Conservation (phyloP, 2,888 invertebrate species). For the Ochropacha duplaris region DNA sequence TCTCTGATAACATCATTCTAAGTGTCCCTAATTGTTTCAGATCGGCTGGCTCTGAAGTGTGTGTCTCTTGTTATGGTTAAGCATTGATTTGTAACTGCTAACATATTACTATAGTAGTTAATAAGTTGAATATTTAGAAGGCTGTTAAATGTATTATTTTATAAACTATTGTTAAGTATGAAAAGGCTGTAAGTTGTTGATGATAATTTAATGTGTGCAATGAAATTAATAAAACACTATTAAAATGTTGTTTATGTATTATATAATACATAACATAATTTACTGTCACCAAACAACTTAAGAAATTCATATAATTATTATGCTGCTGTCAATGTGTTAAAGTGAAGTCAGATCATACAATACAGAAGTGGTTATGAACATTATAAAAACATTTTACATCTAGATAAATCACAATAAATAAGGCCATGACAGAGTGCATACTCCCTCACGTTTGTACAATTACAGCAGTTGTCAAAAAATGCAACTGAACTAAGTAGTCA, state of each 20-base stretch:
- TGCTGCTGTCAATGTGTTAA: no score
- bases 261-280: conserved; percentile 36
- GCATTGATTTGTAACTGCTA: neutral
- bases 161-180: conserved; percentile 21
- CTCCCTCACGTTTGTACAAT: neutral
- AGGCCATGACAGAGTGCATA: neutral
- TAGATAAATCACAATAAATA: neutral
- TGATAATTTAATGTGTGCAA: conserved; percentile 13
- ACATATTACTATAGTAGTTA: neutral
- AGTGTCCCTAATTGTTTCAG: conserved; percentile 47
- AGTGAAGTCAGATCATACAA: neutral
- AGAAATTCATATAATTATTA: conserved; percentile 12
- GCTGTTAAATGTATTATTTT: neutral
- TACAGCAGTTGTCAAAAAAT: neutral
- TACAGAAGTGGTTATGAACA: neutral
- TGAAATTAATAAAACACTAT: conserved; percentile 32
- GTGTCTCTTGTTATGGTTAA: conserved; percentile 69
- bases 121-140: neutral
- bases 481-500: neutral
- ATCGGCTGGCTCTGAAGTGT: conserved; percentile 58
- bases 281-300: conserved; percentile 15
- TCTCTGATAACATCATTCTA: no score
- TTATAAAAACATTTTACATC: neutral
- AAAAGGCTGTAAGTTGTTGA: conserved; percentile 32
- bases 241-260: conserved; percentile 39